Evolutionary conservation across 2,797 vertebrate species (phyloP), one percentile per base, ranked within the genome.

Genomic region (Falco peregrinus): DNA sequence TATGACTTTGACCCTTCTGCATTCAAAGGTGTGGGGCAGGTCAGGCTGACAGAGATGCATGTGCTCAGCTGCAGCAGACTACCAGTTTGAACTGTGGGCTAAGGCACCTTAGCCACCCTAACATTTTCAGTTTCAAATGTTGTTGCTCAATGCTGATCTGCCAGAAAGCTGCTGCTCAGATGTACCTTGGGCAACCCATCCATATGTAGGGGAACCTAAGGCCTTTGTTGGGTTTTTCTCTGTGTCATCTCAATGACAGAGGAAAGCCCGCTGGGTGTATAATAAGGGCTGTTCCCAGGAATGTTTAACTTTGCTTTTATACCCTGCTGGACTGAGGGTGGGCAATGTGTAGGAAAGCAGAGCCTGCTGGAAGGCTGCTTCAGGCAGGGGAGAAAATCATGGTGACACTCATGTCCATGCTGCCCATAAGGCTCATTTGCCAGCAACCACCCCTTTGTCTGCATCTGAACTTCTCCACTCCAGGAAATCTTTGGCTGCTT

Each of bases 241-340:
- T 41, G 24, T 33, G n/a, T 56, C 51, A 14, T 43, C 21, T 31
- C 29, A 25, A 11, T 48, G 60, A 15, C 0, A 0, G 26, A 57
- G 31, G 9, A 61, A 79, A 76, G 86, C 4, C 2, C 1, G 0
- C 15, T 37, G 0, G 7, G 4, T 63, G 17, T 56, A 24, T 35
- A 64, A 78, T 12, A 39, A 59, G 9, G 8, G 17, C 21, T 48
- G 7, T 37, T 81, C 17, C 3, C 16, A n/a, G 53, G 22, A 74
- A 51, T 16, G 1, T 13, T 41, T 60, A 57, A 15, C 24, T 47
- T 41, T 73, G 25, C 8, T 59, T 90, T 91, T 39, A 43, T 16
- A 43, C 11, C 8, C 10, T 74, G 8, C 13, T 68, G 57, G 43
- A 33, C 21, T n/a, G 35, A 76, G 29, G 29, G 73, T 29, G 8